These are phyloP conservation scores for Lepus oiostolus DNA, from an alignment of 2,797 vertebrate genomes.

Conservation along the genomic window DNA sequence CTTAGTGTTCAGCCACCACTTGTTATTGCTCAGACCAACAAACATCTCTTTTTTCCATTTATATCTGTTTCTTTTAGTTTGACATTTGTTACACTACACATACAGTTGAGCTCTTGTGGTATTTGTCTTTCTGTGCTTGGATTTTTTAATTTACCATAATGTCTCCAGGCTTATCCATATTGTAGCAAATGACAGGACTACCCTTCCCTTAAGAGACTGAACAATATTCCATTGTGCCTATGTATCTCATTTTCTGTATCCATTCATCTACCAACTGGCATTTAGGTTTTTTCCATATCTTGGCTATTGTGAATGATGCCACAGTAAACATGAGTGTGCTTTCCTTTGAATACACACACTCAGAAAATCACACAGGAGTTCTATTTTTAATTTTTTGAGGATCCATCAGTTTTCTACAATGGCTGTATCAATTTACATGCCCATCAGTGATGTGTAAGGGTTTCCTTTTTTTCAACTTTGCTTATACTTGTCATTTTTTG, in stretches of 20 bases:
- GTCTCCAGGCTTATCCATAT: background rate
- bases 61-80: background rate
- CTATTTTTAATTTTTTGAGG: background rate
- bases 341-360: background rate
- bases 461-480: background rate
- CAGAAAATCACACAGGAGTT: too few species aligned
- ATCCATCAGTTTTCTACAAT: background rate
- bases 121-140: background rate
- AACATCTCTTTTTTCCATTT: background rate
- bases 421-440: background rate
- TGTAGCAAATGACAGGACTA: background rate
- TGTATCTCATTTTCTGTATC: background rate
- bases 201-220: background rate
- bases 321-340: too few species aligned
- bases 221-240: background rate
- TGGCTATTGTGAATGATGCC: background rate
- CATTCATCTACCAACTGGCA: background rate
- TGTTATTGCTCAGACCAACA: background rate
- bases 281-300: background rate
- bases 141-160: background rate
- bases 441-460: background rate
- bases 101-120: background rate
- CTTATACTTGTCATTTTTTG: background rate
- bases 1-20: background rate
- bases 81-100: background rate